Evolutionary conservation across 2,888 invertebrate genomes (phyloP), one percentile per base, ranked within the genome.

Genomic region (Ochropleura plecta): DNA sequence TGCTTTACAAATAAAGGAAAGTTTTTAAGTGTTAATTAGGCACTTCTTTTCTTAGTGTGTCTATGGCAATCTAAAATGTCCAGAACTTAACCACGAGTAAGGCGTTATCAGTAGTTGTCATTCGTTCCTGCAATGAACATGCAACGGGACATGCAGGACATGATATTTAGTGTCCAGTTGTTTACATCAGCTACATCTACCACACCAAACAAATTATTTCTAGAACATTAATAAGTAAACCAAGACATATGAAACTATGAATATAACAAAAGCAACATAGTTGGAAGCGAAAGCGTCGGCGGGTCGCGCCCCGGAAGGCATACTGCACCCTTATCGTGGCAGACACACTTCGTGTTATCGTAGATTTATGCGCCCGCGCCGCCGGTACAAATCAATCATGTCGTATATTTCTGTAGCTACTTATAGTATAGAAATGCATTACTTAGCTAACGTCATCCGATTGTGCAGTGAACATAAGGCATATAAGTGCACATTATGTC

Each of bases 281-380:
- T 63, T 48, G 57, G 78, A 81, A 86, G 88, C 78, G 88, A 89
- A 90, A 90, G 91, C 92, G 90, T 92, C 92, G 67, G 87, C 86
- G 88, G 94, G 95, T 95, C 95, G 87, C 91, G 95, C 93, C 91
- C 95, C 95, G 95, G 95, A 95, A 95, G 93, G 91, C 95, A 90
- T 92, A 92, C 93, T 94, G 94, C 94, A 94, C 91, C 92, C 93
- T 94, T 95, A 96, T 96, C 95, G 75, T 85, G 75, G 75, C 92
- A 95, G 94, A 95, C 95, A 94, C 92, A 94, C 92, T 95, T 94
- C 90, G 90, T 88, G 90, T 92, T 96, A 95, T 95, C 96, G 80
- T 89, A 90, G 93, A 95, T 95, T 95, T 95, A 95, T 96, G 93
- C 90, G 91, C 90, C 88, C 87, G 88, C 89, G 88, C 90, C 88